Conservation (phyloP, 2,888 invertebrate genomes). For the Drosophila aldrichi region DNA sequence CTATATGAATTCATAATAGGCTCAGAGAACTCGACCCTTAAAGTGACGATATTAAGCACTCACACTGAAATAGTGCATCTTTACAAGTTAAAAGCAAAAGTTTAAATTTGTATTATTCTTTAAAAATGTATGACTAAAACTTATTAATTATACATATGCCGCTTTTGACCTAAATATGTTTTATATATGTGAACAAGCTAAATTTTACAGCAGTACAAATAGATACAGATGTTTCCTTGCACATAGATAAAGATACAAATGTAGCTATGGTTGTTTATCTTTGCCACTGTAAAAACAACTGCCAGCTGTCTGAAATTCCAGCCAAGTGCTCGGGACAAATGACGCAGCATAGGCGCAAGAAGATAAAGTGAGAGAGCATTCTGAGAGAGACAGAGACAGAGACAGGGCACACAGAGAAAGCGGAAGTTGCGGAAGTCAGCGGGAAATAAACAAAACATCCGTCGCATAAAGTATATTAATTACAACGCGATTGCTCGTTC, state of each 20-base stretch:
- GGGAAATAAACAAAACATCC: constrained; percentile 79
- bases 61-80: not conserved
- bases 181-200: not conserved
- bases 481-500: constrained; percentile 37
- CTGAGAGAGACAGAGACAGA: constrained; percentile 49
- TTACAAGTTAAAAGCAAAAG: not conserved
- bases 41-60: not conserved
- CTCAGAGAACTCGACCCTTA: not conserved
- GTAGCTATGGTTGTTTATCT: constrained; percentile 52
- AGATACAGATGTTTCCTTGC: constrained; percentile 19
- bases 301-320: constrained; percentile 59
- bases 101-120: not conserved
- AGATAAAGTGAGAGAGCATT: constrained; percentile 21
- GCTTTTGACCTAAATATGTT: not conserved
- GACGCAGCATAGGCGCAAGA: constrained; percentile 11
- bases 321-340: constrained; percentile 53
- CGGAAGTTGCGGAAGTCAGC: constrained; percentile 69
- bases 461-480: constrained; percentile 63
- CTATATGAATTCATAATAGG: constrained; percentile 8
- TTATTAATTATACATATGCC: not conserved
- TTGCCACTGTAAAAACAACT: constrained; percentile 41
- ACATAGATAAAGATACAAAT: constrained; percentile 33
- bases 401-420: constrained; percentile 32
- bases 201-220: constrained; percentile 10
- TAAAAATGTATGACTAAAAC: not conserved